Evolutionary conservation across 2,888 invertebrate genomes (phyloP).

Genomic region (Orchesella flavescens): DNA sequence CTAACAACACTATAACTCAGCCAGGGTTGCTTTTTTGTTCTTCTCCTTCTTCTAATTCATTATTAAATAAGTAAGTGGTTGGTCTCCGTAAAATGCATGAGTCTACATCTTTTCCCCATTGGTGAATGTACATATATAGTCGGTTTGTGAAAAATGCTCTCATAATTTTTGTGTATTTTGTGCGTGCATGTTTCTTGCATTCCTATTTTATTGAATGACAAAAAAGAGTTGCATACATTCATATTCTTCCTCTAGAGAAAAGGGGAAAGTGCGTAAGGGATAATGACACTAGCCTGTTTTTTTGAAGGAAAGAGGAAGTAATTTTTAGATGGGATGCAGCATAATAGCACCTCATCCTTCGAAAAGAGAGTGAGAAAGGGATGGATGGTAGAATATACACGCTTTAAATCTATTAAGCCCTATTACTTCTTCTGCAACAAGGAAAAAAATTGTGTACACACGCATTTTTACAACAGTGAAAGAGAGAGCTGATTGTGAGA

Average conservation of each 20-base stretch:
- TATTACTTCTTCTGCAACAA: conserved; percentile 6
- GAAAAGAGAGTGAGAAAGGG: neutral
- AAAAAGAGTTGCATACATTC: neutral
- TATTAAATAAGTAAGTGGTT: conserved; percentile 12
- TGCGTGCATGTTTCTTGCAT: neutral
- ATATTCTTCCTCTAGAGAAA: neutral
- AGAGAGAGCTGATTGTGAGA: neutral
- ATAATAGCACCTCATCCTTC: neutral
- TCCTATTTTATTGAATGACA: neutral
- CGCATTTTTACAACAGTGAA: neutral
- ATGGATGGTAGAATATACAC: neutral
- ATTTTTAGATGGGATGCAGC: neutral
- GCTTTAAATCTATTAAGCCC: conserved; percentile 44
- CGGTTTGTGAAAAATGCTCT: neutral
- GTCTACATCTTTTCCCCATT: neutral
- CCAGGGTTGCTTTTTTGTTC: neutral
- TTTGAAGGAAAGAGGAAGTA: neutral
- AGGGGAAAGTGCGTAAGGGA: neutral
- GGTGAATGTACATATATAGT: no score
- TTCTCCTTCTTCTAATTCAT: conserved; percentile 10
- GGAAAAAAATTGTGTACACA: conserved; percentile 1
- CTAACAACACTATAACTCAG: neutral
- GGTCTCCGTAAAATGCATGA: neutral
- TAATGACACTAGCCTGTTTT: no score
- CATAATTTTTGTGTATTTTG: neutral